Base-by-base conservation (phyloP, 2,888 invertebrate species). In the Apoda limacodes region DNA sequence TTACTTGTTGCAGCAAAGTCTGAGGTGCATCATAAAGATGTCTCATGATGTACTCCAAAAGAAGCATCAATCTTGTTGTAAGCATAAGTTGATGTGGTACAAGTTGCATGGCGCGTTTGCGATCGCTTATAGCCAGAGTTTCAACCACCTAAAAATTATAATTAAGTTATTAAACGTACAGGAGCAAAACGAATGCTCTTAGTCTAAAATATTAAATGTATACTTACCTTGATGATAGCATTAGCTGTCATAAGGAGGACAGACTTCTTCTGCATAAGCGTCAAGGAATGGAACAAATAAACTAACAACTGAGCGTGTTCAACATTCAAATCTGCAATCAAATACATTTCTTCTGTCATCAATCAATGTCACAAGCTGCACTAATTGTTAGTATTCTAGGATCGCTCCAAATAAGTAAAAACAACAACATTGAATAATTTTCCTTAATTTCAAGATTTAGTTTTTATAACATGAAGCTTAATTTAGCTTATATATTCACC, bases 261-360 rank as follows among this genome's bases (percentile, higher is more conserved):
- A 2, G 93, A 91, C 66, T 98, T 98, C 75, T 97, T 98, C 71
- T 97, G 95, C 93, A 96, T 95, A 39, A 98, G 81, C 50, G 95
- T 95, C 36, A 98, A 72, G 0, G 95, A 94, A 68, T 98, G 97
- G 70, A 98, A 98, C 7, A 98, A 80, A 63, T 97, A 97, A 5
- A 98, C 83, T 40, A 98, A 71, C 20, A 98, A 82, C 65, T 98
- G 97, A 0, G 95, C 92, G 68, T 98, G 97, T 62, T 98, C 98
- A 28, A 97, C 94, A 65, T 97, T 98, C 37, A 98, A 78, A 81
- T 97, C 97, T 86, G 72, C 13, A 72, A 82, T n/a, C n/a, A n/a
- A n/a, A n/a, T n/a, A n/a, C n/a, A n/a, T n/a, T n/a, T n/a, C n/a
- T n/a, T n/a, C n/a, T n/a, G n/a, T n/a, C n/a, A n/a, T n/a, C n/a